Percentiles rank a stretch among this genome's conserved stretches.
Evolutionary conservation across 2,797 vertebrate genomes (phyloP).

Genomic region (Crocodylus rhombifer): DNA sequence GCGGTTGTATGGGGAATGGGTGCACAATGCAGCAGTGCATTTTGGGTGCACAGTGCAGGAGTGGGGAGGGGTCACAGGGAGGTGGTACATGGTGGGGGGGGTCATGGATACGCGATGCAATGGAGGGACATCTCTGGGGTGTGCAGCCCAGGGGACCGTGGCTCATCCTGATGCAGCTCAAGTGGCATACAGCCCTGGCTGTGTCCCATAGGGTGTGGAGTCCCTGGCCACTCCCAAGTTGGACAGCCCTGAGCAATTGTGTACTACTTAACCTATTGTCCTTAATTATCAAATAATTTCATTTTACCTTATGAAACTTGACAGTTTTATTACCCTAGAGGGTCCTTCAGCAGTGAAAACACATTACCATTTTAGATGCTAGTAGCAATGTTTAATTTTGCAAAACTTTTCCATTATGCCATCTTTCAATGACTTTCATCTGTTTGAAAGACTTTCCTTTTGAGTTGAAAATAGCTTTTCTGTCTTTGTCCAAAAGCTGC

Average conservation of each 20-base stretch:
- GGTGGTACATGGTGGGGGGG: too few species aligned
- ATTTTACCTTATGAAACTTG: background rate
- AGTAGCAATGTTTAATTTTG: background rate
- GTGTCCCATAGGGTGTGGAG: too few species aligned
- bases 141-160: too few species aligned
- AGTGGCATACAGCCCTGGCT: too few species aligned
- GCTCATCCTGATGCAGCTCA: too few species aligned
- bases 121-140: too few species aligned
- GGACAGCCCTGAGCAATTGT: background rate
- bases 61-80: too few species aligned
- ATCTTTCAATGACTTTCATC: background rate
- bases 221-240: too few species aligned
- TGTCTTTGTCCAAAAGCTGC: background rate
- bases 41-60: too few species aligned
- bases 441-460: background rate
- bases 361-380: background rate
- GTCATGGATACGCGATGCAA: too few species aligned
- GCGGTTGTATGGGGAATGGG: too few species aligned
- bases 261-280: background rate
- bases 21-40: too few species aligned
- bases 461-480: background rate
- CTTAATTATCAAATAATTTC: background rate
- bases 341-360: background rate
- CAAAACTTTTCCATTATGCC: background rate
- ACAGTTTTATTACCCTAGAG: background rate